Base-by-base conservation (phyloP, 2,888 invertebrate species). In the Eulithis prunata region DNA sequence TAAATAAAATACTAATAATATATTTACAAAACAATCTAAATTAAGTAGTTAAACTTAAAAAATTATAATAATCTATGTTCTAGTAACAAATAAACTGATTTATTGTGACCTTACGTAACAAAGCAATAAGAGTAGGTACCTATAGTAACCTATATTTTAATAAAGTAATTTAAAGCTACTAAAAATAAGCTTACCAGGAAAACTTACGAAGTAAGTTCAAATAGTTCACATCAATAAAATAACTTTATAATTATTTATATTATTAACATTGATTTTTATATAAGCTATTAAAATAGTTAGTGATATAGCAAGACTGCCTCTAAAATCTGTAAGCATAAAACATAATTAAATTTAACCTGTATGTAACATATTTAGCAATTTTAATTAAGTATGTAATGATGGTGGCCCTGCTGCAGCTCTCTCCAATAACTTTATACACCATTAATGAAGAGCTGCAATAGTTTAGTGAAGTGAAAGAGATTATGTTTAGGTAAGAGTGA, bases 11-110 rank as follows among this genome's bases (percentile, higher is more conserved):
- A 84, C 79, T 77, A 78, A 86, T 85, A 79, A 86, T 85, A 79
- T 91, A 91, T 91, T 88, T 91, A 91, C 91, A 91, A 84, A 91
- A 91, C 90, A 88, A 87, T 81, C 77, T 83, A 85, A 84, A 81
- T 76, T 82, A 84, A 80, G 80, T 85, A 85, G 76, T 76, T 74
- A 82, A 88, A 88, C 81, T 73, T 88, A 88, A 86, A 88, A 84
- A 77, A 82, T 84, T 49, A 79, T 81, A 77, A 82, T 84, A 53
- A 79, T 81, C 79, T 80, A 82, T 49, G 21, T 21, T 11, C 41
- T 41, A 7, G 8, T 89, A 91, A 90, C 91, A 89, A 69, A 66
- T 62, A 57, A 45, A 49, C 36, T 46, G 57, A 85, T 78, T 80
- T 81, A 70, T 77, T 82, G 81, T 85, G 79, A 79, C 81, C 78